These are phyloP conservation scores for Limnephilus lunatus DNA, from an alignment of 2,888 invertebrate genomes.

Conservation along the genomic window DNA sequence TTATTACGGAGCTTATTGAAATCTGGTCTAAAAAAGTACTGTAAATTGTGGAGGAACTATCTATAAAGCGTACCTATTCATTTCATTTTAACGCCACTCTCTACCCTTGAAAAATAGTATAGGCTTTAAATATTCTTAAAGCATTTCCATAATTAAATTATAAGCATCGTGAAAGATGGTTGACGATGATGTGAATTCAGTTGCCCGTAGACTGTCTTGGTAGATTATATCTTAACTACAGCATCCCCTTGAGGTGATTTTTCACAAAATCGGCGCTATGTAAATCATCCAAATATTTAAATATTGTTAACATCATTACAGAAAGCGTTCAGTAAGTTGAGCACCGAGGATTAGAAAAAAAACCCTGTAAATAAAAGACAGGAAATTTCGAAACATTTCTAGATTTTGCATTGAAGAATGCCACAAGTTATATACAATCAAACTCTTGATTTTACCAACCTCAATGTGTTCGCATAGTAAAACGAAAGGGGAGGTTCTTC, in stretches of 20 bases:
- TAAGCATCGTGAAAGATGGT: not conserved
- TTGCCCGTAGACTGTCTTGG: not conserved
- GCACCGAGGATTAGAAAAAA: not conserved
- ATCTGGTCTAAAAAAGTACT: too few relatives aligned
- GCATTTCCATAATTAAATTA: not conserved
- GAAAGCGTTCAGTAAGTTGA: constrained; percentile 5
- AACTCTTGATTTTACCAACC: not conserved
- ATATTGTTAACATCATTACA: not conserved
- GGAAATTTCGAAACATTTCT: not conserved
- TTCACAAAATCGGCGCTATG: too few relatives aligned
- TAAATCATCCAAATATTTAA: too few relatives aligned
- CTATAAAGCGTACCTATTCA: too few relatives aligned
- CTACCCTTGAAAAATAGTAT: too few relatives aligned
- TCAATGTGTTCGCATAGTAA: not conserved
- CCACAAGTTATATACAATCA: not conserved
- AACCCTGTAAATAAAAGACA: not conserved
- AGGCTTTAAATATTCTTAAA: too few relatives aligned
- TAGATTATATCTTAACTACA: constrained; percentile 30
- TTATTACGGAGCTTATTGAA: too few relatives aligned
- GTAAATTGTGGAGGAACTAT: too few relatives aligned
- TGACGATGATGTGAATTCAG: not conserved
- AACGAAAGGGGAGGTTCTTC: not conserved
- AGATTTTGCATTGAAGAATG: not conserved
- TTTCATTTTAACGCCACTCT: too few relatives aligned
- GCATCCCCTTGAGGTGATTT: too few relatives aligned